phyloP scores from a whole-genome alignment of 1,140 invertebrate genomes.

The Thaumatotibia leucotreta region DNA sequence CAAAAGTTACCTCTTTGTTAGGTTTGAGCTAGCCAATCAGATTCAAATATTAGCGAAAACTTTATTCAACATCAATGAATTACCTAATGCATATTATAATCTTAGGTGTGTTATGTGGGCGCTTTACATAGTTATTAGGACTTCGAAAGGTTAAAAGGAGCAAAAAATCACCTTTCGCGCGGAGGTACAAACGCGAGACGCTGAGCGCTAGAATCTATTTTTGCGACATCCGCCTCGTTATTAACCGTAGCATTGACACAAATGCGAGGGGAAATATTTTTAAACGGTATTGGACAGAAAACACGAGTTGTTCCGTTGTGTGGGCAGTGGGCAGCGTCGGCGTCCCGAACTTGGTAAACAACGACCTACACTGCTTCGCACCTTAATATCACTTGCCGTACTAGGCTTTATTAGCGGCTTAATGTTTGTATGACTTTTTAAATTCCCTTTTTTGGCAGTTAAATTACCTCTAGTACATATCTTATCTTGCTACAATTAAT shows the following conservation, averaged over 20 bases:
- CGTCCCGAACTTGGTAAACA: slow-evolving; percentile 1
- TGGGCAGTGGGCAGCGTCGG: neutral
- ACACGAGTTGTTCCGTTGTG: neutral
- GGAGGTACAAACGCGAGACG: neutral
- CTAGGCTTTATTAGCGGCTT: neutral
- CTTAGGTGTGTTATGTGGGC: neutral
- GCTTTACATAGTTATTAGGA: neutral
- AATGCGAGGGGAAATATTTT: neutral
- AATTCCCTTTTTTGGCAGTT: too few relatives aligned
- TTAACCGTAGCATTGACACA: slow-evolving; percentile 10
- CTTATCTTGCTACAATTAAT: too few relatives aligned
- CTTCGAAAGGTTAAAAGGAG: neutral
- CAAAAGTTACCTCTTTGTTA: neutral
- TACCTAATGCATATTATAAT: neutral
- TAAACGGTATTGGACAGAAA: neutral
- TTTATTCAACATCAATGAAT: neutral
- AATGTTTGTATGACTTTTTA: neutral
- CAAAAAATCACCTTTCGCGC: neutral
- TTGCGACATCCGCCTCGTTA: slow-evolving; percentile 1
- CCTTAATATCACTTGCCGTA: neutral
- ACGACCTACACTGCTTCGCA: neutral
- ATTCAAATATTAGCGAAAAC: too few relatives aligned
- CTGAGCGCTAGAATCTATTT: slow-evolving; percentile 4
- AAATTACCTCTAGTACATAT: too few relatives aligned
- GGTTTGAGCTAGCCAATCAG: neutral